Base-by-base conservation (phyloP, 2,888 invertebrate genomes). In the Resseliella maxima region DNA sequence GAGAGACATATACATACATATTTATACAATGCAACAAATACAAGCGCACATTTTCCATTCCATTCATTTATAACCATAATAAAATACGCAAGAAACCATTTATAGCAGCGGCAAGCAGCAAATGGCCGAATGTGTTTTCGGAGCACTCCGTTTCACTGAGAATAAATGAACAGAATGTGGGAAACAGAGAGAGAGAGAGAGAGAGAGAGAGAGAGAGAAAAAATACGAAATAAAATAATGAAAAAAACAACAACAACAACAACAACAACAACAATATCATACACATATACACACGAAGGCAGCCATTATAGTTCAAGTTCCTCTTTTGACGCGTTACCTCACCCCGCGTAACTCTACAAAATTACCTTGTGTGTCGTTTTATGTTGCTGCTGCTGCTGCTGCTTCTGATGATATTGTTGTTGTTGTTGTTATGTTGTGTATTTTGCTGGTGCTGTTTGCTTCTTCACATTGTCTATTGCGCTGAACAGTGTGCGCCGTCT, bases 251-350 rank as follows among this genome's bases (percentile, higher is more conserved):
- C 41, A 72, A 15, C 1, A 15, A 81, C 12, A 18, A 3, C 31
- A 54, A 35, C 31, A 85, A 27, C 21, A 15, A 27, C 15, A 83
- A 41, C 81, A 54, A 86, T 50, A 86, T 59, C 5, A 41, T 41
- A 64, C 81, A 50, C 27, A 45, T 38, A 31, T 81, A 85, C 72
- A 35, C 46, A 86, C 81, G 59, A 81, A 86, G 38, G 86, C 87
- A 86, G 87, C 87, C 87, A 87, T 86, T 83, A 86, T 86, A 85
- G 85, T 85, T 85, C 85, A 85, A 85, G 85, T 85, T 85, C 54
- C 85, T 85, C 46, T 85, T 46, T 21, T 46, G 85, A 45, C 31
- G 85, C 81, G 83, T 83, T 83, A 83, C 83, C 83, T 85, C 85
- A 85, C 85, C 35, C 85, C 50, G 85, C 85, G 85, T 46, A 85